Evolutionary conservation across 1,140 invertebrate genomes (phyloP).

Genomic region (Aphidius gifuensis): DNA sequence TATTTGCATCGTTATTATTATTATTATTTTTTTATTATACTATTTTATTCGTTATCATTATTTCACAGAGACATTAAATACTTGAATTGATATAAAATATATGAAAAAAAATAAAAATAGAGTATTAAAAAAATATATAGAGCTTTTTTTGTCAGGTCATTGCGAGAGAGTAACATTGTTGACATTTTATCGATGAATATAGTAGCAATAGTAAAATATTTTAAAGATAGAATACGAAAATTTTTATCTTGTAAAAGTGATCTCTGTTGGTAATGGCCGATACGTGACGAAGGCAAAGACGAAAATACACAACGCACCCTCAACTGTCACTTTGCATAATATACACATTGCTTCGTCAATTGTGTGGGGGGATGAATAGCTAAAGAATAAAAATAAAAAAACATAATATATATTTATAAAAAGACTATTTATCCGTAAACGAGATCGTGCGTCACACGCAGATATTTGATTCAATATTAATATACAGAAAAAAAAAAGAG

Average conservation of each 20-base stretch:
- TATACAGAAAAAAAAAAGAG: slow-evolving; percentile 1
- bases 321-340: slow-evolving; percentile 40
- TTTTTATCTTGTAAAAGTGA: slow-evolving; percentile 33
- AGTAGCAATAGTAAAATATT: too few species aligned
- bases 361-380: background rate
- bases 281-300: slow-evolving; percentile 38
- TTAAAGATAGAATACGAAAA: too few species aligned
- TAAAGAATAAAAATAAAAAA: background rate
- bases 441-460: slow-evolving; percentile 27
- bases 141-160: too few species aligned
- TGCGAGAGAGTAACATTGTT: too few species aligned
- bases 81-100: too few species aligned
- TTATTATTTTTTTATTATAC: too few species aligned
- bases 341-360: slow-evolving; percentile 30
- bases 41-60: too few species aligned
- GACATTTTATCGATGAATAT: too few species aligned
- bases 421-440: slow-evolving; percentile 28
- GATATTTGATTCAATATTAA: slow-evolving; percentile 9
- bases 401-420: slow-evolving; percentile 21
- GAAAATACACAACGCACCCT: slow-evolving; percentile 22
- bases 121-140: too few species aligned
- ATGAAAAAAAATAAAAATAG: too few species aligned
- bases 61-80: too few species aligned
- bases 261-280: slow-evolving; percentile 37
- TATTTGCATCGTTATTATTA: too few species aligned